Evolutionary conservation across 2,888 invertebrate species (phyloP).

Genomic region (Imbricaverruca yamaguchii): DNA sequence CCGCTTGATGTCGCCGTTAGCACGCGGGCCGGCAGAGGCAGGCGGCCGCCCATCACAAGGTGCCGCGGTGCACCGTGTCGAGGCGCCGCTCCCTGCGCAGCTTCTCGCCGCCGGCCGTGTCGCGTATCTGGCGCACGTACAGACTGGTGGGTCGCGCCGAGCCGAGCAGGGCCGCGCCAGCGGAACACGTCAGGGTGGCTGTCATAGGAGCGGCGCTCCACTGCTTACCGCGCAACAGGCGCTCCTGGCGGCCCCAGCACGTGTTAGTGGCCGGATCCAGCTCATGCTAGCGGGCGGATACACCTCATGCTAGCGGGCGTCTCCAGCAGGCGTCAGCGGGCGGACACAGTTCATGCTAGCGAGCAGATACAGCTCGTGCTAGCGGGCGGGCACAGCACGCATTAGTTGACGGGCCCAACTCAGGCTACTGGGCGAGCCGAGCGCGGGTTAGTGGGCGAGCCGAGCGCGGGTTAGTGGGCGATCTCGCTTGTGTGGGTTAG

Average conservation of each 20-base stretch:
- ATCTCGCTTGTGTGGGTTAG: no score
- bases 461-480: not conserved
- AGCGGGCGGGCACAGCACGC: no score
- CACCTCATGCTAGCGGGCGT: no score
- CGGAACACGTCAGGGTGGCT: not conserved
- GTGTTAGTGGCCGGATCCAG: no score
- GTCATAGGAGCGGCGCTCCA: slow-evolving; percentile 1
- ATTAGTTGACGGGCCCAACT: no score
- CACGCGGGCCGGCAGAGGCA: not conserved
- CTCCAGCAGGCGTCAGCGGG: no score
- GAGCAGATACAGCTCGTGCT: no score
- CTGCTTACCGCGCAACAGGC: not conserved
- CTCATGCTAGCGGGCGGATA: no score
- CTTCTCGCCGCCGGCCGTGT: not conserved
- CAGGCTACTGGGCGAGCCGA: no score
- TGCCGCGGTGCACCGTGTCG: slow-evolving; percentile 9
- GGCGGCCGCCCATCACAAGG: not conserved
- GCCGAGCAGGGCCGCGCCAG: not conserved
- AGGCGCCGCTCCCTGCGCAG: not conserved
- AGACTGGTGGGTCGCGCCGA: slow-evolving; percentile 1
- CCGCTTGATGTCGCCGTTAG: not conserved
- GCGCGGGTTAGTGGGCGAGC: not conserved
- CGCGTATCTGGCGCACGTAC: not conserved
- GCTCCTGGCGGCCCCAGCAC: not conserved
- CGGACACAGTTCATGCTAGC: no score